Conservation (phyloP, 2,797 vertebrate genomes). For the Takifugu ocellatus region DNA sequence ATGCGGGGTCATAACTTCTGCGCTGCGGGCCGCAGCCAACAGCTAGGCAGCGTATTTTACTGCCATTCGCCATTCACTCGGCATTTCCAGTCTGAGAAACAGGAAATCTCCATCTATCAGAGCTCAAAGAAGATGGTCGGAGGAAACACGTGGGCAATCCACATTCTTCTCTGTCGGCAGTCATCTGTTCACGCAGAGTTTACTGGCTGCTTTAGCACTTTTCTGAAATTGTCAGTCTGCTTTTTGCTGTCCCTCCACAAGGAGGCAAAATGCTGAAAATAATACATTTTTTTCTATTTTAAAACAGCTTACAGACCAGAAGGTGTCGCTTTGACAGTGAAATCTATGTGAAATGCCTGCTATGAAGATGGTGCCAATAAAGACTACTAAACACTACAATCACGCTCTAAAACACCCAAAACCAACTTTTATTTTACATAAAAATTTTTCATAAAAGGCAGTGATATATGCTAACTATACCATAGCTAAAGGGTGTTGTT, state of each 20-base stretch:
- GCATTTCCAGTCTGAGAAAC: conserved; percentile 40
- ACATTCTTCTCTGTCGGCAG: conserved; percentile 31
- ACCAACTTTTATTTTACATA: no score
- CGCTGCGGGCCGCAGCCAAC: conserved; percentile 37
- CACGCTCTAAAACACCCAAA: no score
- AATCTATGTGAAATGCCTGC: no score
- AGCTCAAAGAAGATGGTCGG: conserved; percentile 31
- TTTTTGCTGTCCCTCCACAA: background rate
- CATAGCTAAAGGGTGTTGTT: no score
- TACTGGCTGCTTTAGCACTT: background rate
- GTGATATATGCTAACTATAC: no score
- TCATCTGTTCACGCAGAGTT: conserved; percentile 15
- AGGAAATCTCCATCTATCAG: conserved; percentile 44
- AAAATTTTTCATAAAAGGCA: no score
- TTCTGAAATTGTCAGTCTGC: background rate
- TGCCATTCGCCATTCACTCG: conserved; percentile 40
- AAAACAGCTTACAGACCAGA: no score
- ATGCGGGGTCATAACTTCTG: conserved; percentile 20
- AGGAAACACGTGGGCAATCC: conserved; percentile 30
- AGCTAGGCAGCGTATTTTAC: conserved; percentile 30
- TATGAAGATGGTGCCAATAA: no score
- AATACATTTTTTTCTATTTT: no score
- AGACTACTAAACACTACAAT: no score
- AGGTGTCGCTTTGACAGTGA: no score
- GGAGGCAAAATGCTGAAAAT: background rate